Base-by-base conservation (phyloP, 2,113 vertebrate genomes). In the Nycticorax nycticorax region DNA sequence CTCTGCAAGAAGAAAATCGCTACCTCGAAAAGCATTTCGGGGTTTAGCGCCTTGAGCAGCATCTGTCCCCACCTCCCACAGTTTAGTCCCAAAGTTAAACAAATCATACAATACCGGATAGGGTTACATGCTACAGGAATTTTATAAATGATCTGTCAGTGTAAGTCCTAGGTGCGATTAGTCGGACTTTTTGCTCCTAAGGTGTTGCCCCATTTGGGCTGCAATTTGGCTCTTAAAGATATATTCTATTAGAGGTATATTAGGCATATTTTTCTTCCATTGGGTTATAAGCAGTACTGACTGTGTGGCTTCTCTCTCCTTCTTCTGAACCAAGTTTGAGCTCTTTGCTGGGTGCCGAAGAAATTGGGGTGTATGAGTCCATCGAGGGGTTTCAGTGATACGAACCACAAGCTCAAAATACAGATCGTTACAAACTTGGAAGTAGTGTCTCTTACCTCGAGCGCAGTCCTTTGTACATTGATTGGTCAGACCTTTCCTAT, bases 131-230 rank as follows among this genome's bases (percentile, higher is more conserved):
- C 47, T 93, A 57, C 53, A 82, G 83, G 60, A 73, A 78, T 95
- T 95, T 96, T 96, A 95, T 96, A 95, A 95, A 97, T 96, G 62
- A 80, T 85, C 96, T 97, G 95, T 91, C 96, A 96, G 93, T 77
- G 1, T 91, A 91, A 93, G 57, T 71, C 88, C 63, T 81, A 73
- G 47, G 80, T 85, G 82, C 75, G 93, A 96, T 89, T 80, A 85
- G 88, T 76, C 0, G 12, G 83, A 85, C 45, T 92, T 95, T 39
- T 72, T 96, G 78, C 93, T 97, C 72, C 79, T 81, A 30, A 93
- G 88, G 82, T 95, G 85, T 95, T 96, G 33, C 30, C 90, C 21
- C 33, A 6, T 83, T 90, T 94, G 75, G 66, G 14, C 48, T 89
- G 39, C 63, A 85, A 75, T 73, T 93, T 85, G 17, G 16, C 67